Conservation (phyloP, 2,797 vertebrate species). For the Lagorchestes hirsutus region DNA sequence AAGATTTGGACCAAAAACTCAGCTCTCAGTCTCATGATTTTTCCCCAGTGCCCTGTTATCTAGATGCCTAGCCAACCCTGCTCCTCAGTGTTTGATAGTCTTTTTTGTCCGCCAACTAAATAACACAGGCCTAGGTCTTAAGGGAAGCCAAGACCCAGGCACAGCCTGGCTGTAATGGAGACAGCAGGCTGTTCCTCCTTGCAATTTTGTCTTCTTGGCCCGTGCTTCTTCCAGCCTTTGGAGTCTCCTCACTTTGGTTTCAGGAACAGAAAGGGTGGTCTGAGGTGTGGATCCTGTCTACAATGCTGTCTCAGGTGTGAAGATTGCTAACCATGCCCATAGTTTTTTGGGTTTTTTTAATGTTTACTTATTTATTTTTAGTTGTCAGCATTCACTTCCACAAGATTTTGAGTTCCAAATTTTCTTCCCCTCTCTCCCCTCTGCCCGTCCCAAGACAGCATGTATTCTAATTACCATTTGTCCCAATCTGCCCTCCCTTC, state of each 20-base stretch:
- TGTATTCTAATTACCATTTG: no score
- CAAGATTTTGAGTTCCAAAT: no score
- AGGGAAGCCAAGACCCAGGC: background rate
- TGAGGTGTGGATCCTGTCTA: background rate
- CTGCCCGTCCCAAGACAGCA: no score
- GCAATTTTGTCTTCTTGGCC: background rate
- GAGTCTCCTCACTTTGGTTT: background rate
- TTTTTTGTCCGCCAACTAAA: background rate
- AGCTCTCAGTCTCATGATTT: background rate
- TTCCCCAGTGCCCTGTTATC: background rate
- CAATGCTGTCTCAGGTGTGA: background rate
- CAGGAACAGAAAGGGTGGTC: background rate
- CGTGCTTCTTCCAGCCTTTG: background rate
- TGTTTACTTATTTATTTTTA: no score
- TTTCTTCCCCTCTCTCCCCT: no score
- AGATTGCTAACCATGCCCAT: background rate
- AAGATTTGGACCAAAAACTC: constrained; percentile 14
- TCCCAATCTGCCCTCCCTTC: no score
- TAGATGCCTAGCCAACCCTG: background rate
- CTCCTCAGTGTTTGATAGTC: background rate
- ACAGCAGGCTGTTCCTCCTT: background rate
- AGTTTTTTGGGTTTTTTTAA: background rate
- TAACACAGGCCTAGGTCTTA: background rate
- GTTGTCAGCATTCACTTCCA: no score
- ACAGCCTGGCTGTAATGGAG: background rate